Percentiles rank a stretch among this genome's conserved stretches.
These are phyloP conservation scores for Poeciliopsis gracilis DNA, from an alignment of 2,797 vertebrate genomes.

Conservation along the genomic window DNA sequence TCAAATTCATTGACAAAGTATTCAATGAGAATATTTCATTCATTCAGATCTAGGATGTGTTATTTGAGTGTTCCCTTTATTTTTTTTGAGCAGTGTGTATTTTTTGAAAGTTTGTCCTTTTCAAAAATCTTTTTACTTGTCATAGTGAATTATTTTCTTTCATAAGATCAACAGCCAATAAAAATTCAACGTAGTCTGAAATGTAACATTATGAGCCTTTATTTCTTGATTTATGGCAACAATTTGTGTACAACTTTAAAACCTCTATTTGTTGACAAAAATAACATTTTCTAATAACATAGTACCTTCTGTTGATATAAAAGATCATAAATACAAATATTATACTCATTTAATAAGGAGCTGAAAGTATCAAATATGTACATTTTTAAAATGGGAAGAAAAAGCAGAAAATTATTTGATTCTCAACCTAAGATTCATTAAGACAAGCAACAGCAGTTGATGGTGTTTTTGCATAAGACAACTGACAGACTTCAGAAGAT, in stretches of 20 bases:
- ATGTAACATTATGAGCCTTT: conserved; percentile 44
- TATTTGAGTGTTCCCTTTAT: too few species aligned
- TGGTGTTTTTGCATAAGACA: background rate
- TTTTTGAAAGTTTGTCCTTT: background rate
- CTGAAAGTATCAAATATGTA: conserved; percentile 49
- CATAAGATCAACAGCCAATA: background rate
- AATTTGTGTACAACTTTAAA: conserved; percentile 35
- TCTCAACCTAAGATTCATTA: background rate
- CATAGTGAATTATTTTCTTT: background rate
- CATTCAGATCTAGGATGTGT: too few species aligned
- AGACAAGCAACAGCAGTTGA: background rate
- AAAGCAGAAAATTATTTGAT: conserved; percentile 1
- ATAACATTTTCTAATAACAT: conserved; percentile 48
- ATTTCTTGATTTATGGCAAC: conserved; percentile 48
- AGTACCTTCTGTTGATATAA: conserved; percentile 40
- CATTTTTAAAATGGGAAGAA: conserved; percentile 44
- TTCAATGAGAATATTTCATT: too few species aligned
- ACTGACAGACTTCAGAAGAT: background rate
- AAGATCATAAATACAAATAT: conserved; percentile 69
- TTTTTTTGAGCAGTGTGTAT: too few species aligned
- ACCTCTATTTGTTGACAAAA: conserved; percentile 3
- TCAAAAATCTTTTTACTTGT: background rate
- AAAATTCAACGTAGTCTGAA: background rate
- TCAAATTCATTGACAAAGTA: too few species aligned
- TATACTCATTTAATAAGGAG: conserved; percentile 26